These are phyloP conservation scores for Pherbina coryleti DNA, from an alignment of 2,888 invertebrate genomes.

Conservation along the genomic window DNA sequence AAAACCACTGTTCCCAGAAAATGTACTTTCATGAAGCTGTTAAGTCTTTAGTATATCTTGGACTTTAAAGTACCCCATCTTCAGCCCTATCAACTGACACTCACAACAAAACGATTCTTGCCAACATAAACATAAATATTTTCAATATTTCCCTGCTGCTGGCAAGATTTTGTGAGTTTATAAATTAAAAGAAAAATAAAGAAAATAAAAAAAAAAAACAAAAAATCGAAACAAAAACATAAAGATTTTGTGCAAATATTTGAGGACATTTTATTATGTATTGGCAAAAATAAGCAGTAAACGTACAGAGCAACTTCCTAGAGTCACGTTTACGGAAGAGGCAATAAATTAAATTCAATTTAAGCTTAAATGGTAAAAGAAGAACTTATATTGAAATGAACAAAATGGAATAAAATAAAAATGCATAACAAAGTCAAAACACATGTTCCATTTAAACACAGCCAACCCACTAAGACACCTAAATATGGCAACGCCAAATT, in stretches of 20 bases:
- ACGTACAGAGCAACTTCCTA: no score
- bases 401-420: neutral
- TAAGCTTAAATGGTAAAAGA: neutral
- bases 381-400: neutral
- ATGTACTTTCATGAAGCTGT: no score
- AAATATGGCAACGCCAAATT: neutral
- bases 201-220: no score
- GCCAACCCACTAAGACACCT: neutral
- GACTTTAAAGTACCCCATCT: no score
- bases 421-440: neutral
- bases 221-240: neutral
- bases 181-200: neutral
- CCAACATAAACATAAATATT: no score
- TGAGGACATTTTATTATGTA: neutral
- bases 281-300: neutral
- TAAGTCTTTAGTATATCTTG: no score
- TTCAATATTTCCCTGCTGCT: neutral
- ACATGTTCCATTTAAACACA: neutral
- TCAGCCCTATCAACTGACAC: no score
- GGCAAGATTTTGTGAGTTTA: neutral
- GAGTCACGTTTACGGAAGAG: neutral
- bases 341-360: conserved; percentile 17
- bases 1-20: no score
- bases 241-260: neutral
- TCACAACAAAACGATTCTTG: no score